Evolutionary conservation across 2,113 vertebrate species (phyloP), one percentile per base, ranked within the genome.

Genomic region (Spea multiplicata): DNA sequence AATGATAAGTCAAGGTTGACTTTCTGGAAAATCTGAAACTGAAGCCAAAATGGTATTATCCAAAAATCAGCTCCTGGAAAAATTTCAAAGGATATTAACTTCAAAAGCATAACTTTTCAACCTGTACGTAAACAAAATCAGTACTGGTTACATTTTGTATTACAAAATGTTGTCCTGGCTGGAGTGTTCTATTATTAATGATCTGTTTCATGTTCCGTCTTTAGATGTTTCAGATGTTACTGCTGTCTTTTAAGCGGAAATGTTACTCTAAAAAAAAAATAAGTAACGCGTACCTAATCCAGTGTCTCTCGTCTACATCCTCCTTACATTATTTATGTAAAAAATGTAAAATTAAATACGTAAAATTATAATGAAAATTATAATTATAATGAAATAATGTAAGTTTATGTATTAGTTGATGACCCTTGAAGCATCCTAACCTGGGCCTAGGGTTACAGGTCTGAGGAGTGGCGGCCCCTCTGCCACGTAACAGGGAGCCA

Each of bases 51-150:
- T 12, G 4, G 16, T 64, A 8, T 73, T 47, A 65, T 65, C 65
- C 49, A 65, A 66, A 64, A 75, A 52, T 44, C 30, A 46, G 6
- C 16, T 73, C 53, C 30, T 9, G 53, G 74, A 55, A 52, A 9
- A 8, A 8, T 44, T 75, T 45, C 62, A 66, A 75, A 75, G 49
- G 30, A 1, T 46, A 66, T 10, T 6, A 44, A 6, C 55, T 59
- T 48, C 50, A 17, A 67, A 59, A 55, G 74, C 65, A 48, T 68
- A 12, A 66, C 65, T 4, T 8, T 13, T 14, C 13, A 68, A 75
- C 65, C 52, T 68, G 74, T 3, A 57, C 8, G 67, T 76, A 76
- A 76, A 76, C 74, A 76, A 66, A 49, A 66, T 47, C 6, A 68
- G 65, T 14, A 53, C 30, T 10, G 9, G 3, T 46, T 48, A 14